These are phyloP conservation scores for Amblyornis subalaris DNA, from an alignment of 2,113 vertebrate genomes.

Conservation along the genomic window DNA sequence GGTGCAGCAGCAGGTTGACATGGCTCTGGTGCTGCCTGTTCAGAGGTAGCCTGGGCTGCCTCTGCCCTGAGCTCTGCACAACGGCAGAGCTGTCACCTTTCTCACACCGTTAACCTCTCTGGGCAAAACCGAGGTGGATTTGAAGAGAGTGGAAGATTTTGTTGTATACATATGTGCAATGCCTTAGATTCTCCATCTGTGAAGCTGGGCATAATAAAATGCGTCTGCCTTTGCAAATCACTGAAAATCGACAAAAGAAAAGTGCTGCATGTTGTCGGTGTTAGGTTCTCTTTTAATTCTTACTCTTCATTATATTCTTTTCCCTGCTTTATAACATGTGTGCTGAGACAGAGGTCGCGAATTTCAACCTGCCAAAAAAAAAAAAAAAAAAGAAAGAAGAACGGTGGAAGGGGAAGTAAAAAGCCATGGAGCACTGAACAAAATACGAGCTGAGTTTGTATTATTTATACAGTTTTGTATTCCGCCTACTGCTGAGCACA, in stretches of 20 bases:
- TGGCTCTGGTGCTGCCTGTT: not conserved
- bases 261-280: not conserved
- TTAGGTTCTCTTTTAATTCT: not conserved
- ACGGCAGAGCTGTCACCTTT: not conserved
- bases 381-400: not conserved
- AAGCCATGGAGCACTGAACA: not conserved
- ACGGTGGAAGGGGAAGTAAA: not conserved
- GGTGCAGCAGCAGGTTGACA: slow-evolving; percentile 30
- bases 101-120: not conserved
- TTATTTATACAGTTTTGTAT: slow-evolving; percentile 66
- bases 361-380: not conserved
- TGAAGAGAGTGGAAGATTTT: not conserved
- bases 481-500: slow-evolving; percentile 64
- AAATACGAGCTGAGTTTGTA: slow-evolving; percentile 18
- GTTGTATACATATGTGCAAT: not conserved
- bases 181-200: not conserved
- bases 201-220: not conserved
- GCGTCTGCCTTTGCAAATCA: not conserved
- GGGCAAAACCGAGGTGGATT: not conserved
- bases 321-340: not conserved
- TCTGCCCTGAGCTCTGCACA: not conserved
- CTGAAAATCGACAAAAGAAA: not conserved
- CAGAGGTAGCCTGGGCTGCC: not conserved
- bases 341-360: not conserved
- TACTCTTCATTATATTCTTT: not conserved